phyloP scores from a whole-genome alignment of 2,888 invertebrate species.

The Cantharis rufa region DNA sequence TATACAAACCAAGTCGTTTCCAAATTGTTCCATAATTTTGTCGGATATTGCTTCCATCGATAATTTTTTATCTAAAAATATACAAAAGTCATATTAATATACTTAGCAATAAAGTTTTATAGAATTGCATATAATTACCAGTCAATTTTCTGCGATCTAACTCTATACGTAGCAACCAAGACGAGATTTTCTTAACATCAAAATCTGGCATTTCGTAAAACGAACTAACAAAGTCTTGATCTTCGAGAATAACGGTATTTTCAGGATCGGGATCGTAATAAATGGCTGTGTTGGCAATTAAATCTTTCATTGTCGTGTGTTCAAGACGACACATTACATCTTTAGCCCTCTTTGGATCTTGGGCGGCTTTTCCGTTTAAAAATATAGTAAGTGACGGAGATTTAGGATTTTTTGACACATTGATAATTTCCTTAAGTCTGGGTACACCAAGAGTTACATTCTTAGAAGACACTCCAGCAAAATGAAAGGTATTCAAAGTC shows the following conservation, averaged over 20 bases:
- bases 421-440: conserved; percentile 95
- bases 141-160: conserved; percentile 98
- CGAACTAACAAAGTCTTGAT: conserved; percentile 99
- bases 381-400: conserved; percentile 99
- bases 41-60: conserved; percentile 99
- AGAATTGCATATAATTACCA: conserved; percentile 17
- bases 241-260: conserved; percentile 97
- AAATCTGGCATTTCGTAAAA: conserved; percentile 99
- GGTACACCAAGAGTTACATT: conserved; percentile 99
- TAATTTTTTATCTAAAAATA: conserved; percentile 83
- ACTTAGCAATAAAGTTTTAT: background rate
- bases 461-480: conserved; percentile 99
- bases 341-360: conserved; percentile 99
- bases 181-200: conserved; percentile 94
- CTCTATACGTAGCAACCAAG: conserved; percentile 97
- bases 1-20: conserved; percentile 98
- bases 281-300: conserved; percentile 43
- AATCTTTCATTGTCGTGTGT: conserved; percentile 96
- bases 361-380: conserved; percentile 93
- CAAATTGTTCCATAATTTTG: conserved; percentile 98
- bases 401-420: conserved; percentile 98
- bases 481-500: conserved; percentile 99
- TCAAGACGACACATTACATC: conserved; percentile 97
- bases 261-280: conserved; percentile 70
- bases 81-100: background rate